These are phyloP conservation scores for Chionoecetes opilio DNA, from an alignment of 1,140 invertebrate genomes.

Conservation along the genomic window DNA sequence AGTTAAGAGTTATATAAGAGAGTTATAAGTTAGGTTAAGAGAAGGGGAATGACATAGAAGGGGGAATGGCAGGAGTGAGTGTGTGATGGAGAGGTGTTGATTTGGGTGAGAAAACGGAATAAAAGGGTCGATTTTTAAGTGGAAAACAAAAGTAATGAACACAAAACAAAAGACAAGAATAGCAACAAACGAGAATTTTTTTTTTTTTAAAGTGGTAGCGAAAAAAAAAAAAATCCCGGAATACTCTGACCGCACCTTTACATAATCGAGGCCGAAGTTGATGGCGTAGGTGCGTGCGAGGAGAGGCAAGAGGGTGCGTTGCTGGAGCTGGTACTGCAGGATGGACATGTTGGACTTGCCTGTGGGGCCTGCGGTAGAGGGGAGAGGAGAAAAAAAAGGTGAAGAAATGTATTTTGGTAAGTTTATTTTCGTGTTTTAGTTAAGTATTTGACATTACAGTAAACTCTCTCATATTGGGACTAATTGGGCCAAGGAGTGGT, in stretches of 20 bases:
- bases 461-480: too few relatives aligned
- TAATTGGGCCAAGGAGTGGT: too few relatives aligned
- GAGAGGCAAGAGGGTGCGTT: conserved; percentile 83
- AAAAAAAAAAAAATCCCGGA: neutral
- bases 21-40: too few relatives aligned
- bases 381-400: too few relatives aligned
- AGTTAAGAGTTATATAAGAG: too few relatives aligned
- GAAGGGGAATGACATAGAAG: too few relatives aligned
- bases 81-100: neutral
- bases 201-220: too few relatives aligned
- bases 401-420: too few relatives aligned
- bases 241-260: conserved; percentile 81
- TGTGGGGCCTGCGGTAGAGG: conserved; percentile 79
- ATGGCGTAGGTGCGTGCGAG: conserved; percentile 83
- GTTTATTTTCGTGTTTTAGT: too few relatives aligned
- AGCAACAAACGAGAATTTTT: neutral
- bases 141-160: neutral
- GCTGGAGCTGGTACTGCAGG: conserved; percentile 83
- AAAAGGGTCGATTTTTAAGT: neutral
- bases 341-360: conserved; percentile 83
- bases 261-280: conserved; percentile 83
- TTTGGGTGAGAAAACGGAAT: neutral
- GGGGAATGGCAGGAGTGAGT: neutral
- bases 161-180: neutral
- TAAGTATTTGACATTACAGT: too few relatives aligned